Percentiles rank a stretch among this genome's conserved stretches.
phyloP scores from a whole-genome alignment of 2,888 invertebrate genomes.

The Sinohyriopsis cumingii region DNA sequence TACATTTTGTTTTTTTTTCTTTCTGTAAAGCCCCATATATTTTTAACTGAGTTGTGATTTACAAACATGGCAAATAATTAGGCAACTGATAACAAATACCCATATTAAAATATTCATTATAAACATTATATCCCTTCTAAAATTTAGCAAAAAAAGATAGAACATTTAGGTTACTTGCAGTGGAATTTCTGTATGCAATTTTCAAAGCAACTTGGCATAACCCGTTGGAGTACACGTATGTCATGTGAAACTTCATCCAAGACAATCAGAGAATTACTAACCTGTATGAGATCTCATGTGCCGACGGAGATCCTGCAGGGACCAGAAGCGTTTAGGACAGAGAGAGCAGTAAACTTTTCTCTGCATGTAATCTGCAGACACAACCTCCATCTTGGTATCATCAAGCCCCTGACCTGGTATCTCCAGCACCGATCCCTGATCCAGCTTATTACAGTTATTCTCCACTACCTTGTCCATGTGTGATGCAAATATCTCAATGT shows the following conservation, averaged over 20 bases:
- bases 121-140: too few species aligned
- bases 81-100: too few species aligned
- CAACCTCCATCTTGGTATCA: slow-evolving; percentile 49
- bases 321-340: slow-evolving; percentile 95
- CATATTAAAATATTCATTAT: too few species aligned
- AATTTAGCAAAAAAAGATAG: too few species aligned
- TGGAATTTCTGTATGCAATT: too few species aligned
- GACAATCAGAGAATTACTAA: slow-evolving; percentile 28
- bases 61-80: too few species aligned
- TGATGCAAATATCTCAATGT: slow-evolving; percentile 57
- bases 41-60: too few species aligned
- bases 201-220: too few species aligned
- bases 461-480: slow-evolving; percentile 64
- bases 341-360: slow-evolving; percentile 80
- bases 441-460: slow-evolving; percentile 50
- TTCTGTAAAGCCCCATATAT: too few species aligned
- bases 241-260: background rate
- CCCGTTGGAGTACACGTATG: too few species aligned
- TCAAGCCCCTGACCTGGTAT: slow-evolving; percentile 49
- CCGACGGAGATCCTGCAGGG: slow-evolving; percentile 91
- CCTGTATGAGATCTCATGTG: slow-evolving; percentile 91
- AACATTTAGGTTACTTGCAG: too few species aligned
- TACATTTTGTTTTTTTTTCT: too few species aligned
- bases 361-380: slow-evolving; percentile 60
- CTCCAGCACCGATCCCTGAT: slow-evolving; percentile 44